Conservation (phyloP, 2,113 vertebrate species). For the Proterorhinus semilunaris region DNA sequence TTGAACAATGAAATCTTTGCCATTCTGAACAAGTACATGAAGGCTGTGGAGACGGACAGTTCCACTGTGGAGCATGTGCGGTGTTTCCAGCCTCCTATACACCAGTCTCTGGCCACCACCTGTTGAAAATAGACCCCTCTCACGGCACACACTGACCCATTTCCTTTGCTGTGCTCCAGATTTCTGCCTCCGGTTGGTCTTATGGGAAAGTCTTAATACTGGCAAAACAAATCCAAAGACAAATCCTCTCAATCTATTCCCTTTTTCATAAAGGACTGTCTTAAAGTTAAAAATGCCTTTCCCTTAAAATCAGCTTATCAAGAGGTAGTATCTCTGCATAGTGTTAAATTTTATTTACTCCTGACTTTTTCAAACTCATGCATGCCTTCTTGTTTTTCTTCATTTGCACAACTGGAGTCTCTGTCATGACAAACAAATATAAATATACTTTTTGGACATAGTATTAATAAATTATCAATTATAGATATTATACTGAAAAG, state of each 20-base stretch:
- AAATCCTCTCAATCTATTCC: constrained; percentile 36
- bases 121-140: constrained; percentile 78
- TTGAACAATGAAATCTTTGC: constrained; percentile 99
- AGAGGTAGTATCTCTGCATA: constrained; percentile 34
- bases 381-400: constrained; percentile 59
- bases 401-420: constrained; percentile 40
- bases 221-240: constrained; percentile 45
- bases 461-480: constrained; percentile 16
- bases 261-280: constrained; percentile 31
- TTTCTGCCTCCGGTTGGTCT: constrained; percentile 59
- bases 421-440: constrained; percentile 41
- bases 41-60: constrained; percentile 97
- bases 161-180: constrained; percentile 48
- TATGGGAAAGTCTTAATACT: constrained; percentile 22
- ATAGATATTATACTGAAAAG: constrained; percentile 24
- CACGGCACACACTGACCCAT: constrained; percentile 25
- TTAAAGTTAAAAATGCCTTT: constrained; percentile 41
- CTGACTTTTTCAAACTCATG: constrained; percentile 48
- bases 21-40: constrained; percentile 99
- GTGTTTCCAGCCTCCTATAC: constrained; percentile 99
- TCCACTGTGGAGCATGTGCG: constrained; percentile 98
- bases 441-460: constrained; percentile 12
- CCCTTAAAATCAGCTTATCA: constrained; percentile 28
- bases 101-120: constrained; percentile 98
- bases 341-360: constrained; percentile 32